phyloP scores from a whole-genome alignment of 2,888 invertebrate genomes.

The Drosophila borealis region DNA sequence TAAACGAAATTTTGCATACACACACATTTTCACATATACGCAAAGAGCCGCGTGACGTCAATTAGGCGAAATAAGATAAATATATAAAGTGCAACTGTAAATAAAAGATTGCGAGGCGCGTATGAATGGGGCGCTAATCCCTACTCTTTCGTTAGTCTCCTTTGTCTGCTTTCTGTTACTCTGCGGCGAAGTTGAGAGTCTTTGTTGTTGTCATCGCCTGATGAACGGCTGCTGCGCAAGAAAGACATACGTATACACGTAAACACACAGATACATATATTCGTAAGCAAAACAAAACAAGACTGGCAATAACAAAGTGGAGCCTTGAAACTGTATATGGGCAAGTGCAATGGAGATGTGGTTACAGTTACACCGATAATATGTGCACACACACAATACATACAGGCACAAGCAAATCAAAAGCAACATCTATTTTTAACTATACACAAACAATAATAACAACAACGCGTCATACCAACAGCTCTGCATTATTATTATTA shows the following conservation, averaged over 20 bases:
- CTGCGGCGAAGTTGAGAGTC: conserved; percentile 54
- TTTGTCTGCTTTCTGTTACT: conserved; percentile 56
- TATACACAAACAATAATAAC: conserved; percentile 42
- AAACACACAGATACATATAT: conserved; percentile 9
- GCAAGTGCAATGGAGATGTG: conserved; percentile 52
- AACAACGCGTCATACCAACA: conserved; percentile 43
- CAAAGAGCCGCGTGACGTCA: conserved; percentile 66
- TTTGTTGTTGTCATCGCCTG: conserved; percentile 65
- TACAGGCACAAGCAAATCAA: conserved; percentile 38
- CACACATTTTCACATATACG: conserved; percentile 9
- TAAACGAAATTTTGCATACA: conserved; percentile 55
- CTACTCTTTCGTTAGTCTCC: conserved; percentile 34
- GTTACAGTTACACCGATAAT: conserved; percentile 32
- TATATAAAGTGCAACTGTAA: conserved; percentile 56
- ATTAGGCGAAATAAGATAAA: conserved; percentile 61
- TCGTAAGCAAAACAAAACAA: conserved; percentile 53
- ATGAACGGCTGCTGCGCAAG: conserved; percentile 47
- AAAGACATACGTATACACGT: conserved; percentile 28
- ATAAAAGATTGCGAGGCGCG: conserved; percentile 18
- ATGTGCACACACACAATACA: conserved; percentile 11
- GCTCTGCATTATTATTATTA: conserved; percentile 62
- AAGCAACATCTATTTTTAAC: conserved; percentile 59
- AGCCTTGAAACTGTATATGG: conserved; percentile 65
- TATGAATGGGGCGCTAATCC: conserved; percentile 39
- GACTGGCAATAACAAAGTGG: conserved; percentile 57